These are phyloP conservation scores for Entomobrya multifasciata DNA, from an alignment of 2,888 invertebrate genomes.

Conservation along the genomic window DNA sequence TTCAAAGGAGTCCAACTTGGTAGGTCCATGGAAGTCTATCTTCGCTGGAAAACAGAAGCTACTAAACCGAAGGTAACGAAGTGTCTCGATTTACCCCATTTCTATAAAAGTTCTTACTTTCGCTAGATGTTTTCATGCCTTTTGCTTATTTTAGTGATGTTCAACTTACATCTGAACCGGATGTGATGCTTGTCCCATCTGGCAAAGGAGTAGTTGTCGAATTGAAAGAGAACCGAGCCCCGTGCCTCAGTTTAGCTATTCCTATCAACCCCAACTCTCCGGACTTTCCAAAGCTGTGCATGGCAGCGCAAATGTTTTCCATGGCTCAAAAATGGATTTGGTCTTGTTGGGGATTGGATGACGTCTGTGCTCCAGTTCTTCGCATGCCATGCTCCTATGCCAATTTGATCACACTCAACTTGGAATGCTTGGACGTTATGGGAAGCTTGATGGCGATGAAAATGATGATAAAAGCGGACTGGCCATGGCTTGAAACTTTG, in stretches of 20 bases:
- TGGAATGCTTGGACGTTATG: conserved; percentile 78
- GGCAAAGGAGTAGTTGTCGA: conserved; percentile 72
- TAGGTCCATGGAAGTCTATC: conserved; percentile 76
- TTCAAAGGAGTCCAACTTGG: conserved; percentile 63
- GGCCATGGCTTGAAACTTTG: conserved; percentile 77
- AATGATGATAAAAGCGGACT: conserved; percentile 76
- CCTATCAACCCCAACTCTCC: conserved; percentile 76
- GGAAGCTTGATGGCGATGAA: conserved; percentile 77
- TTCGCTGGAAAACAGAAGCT: conserved; percentile 73
- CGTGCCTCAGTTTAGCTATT: conserved; percentile 78
- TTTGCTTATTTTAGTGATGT: conserved; percentile 49
- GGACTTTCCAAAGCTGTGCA: conserved; percentile 78
- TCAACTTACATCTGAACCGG: conserved; percentile 74
- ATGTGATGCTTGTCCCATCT: conserved; percentile 73
- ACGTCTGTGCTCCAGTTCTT: conserved; percentile 75
- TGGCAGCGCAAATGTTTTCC: conserved; percentile 78
- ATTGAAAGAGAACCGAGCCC: conserved; percentile 70
- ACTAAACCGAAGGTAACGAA: conserved; percentile 57
- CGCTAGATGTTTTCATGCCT: too few species aligned
- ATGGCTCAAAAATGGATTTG: conserved; percentile 80
- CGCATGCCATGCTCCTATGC: conserved; percentile 79
- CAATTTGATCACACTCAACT: conserved; percentile 77
- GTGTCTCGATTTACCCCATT: background rate
- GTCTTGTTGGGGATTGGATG: conserved; percentile 78
- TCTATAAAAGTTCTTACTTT: too few species aligned